Percentiles rank a stretch among this genome's conserved stretches.
These are phyloP conservation scores for Hydropsyche tenuis DNA, from an alignment of 1,140 invertebrate species.

Conservation along the genomic window DNA sequence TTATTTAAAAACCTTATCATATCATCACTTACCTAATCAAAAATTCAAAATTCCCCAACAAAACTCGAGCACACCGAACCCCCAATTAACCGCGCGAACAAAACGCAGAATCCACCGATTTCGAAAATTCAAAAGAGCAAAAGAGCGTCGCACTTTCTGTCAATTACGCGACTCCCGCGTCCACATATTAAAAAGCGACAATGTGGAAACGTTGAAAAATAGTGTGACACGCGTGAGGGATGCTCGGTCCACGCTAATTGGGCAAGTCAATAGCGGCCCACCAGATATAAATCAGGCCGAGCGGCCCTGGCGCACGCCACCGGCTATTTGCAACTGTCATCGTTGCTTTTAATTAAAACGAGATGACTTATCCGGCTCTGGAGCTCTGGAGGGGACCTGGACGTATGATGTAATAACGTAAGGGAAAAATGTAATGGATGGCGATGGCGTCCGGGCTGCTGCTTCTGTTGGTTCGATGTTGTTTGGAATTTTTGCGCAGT, in stretches of 20 bases:
- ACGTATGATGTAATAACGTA: no score
- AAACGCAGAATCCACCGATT: not conserved
- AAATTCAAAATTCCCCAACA: no score
- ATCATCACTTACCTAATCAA: no score
- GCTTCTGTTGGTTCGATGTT: no score
- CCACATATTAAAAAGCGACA: not conserved
- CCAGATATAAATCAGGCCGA: constrained; percentile 40
- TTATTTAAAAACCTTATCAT: no score
- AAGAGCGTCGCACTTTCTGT: no score
- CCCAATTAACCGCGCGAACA: not conserved
- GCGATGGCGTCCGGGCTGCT: no score
- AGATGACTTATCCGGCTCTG: constrained; percentile 18
- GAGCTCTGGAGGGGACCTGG: not conserved
- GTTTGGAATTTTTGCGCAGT: no score
- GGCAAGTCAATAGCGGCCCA: constrained; percentile 39
- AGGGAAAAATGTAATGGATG: no score
- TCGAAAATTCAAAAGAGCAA: not conserved
- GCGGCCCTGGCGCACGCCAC: constrained; percentile 4
- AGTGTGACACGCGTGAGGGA: constrained; percentile 39
- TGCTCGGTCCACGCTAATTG: constrained; percentile 45
- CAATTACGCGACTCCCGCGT: not conserved
- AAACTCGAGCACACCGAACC: no score
- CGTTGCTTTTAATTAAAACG: constrained; percentile 44
- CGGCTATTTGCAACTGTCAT: constrained; percentile 49
- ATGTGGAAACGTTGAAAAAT: constrained; percentile 2